A percentile compares a stretch with the other conserved stretches of the same genome.
Evolutionary conservation across 2,797 vertebrate species (phyloP).

Genomic region (Sebastes kiyomatsui): DNA sequence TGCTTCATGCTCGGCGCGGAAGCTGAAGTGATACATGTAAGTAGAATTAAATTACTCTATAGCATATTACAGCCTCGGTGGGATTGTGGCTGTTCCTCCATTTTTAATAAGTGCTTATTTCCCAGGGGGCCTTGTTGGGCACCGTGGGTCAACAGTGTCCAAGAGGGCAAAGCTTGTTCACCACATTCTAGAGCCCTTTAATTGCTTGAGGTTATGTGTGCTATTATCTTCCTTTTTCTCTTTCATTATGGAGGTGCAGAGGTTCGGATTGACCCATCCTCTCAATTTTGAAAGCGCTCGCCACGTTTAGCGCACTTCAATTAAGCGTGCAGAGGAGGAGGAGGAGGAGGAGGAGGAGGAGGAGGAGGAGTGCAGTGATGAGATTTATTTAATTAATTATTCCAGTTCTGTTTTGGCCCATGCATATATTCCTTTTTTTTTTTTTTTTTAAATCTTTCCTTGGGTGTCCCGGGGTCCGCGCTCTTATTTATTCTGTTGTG

Average conservation of each 20-base stretch:
- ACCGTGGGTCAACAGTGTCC: slow-evolving; percentile 83
- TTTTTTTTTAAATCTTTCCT: slow-evolving; percentile 53
- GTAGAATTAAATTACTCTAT: slow-evolving; percentile 85
- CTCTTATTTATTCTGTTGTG: slow-evolving; percentile 82
- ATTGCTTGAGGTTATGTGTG: slow-evolving; percentile 85
- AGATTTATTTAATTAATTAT: slow-evolving; percentile 83
- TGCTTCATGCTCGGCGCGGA: slow-evolving; percentile 72
- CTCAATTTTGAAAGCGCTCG: slow-evolving; percentile 82
- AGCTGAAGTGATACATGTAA: slow-evolving; percentile 84
- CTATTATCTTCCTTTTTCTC: slow-evolving; percentile 84
- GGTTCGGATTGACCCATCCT: slow-evolving; percentile 82
- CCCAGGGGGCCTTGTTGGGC: slow-evolving; percentile 81
- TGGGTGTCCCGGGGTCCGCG: slow-evolving; percentile 64
- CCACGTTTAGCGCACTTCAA: slow-evolving; percentile 78
- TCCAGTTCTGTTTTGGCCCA: slow-evolving; percentile 58
- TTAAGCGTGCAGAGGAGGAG: slow-evolving; percentile 70
- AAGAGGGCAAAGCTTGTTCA: slow-evolving; percentile 85
- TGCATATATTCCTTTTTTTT: slow-evolving; percentile 70
- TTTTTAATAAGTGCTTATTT: slow-evolving; percentile 86
- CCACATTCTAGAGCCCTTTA: slow-evolving; percentile 84
- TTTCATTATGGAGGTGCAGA: slow-evolving; percentile 83
- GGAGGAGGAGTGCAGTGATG: slow-evolving; percentile 65
- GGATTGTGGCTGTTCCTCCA: slow-evolving; percentile 82
- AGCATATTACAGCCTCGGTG: slow-evolving; percentile 82
- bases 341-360: not conserved